Conservation (phyloP, 1,140 invertebrate species). For the Drosophila nannoptera region DNA sequence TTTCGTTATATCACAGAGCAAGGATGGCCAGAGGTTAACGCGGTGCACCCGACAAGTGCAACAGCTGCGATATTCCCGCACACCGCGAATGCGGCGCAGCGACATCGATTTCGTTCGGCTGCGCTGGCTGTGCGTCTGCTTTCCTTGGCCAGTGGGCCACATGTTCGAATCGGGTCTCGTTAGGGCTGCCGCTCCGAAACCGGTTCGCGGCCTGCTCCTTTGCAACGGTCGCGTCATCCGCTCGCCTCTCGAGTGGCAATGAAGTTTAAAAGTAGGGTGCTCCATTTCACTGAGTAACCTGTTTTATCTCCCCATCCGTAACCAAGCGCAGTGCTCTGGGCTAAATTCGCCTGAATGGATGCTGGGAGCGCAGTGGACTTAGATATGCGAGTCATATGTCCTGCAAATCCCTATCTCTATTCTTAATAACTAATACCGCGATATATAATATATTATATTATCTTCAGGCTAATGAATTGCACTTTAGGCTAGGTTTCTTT, state of each 20-base stretch:
- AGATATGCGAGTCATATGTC: too few species aligned
- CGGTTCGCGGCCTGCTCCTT: constrained; percentile 42
- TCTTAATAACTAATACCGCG: too few species aligned
- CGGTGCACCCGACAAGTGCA: constrained; percentile 32
- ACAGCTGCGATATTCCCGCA: constrained; percentile 7
- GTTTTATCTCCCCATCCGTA: constrained; percentile 38
- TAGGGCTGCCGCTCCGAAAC: constrained; percentile 34
- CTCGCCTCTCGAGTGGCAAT: constrained; percentile 63
- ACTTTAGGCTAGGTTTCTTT: too few species aligned
- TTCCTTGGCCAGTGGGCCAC: constrained; percentile 46
- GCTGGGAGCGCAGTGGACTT: not conserved
- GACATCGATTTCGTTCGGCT: constrained; percentile 3
- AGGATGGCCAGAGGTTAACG: constrained; percentile 52
- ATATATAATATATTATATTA: too few species aligned
- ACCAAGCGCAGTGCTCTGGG: constrained; percentile 1
- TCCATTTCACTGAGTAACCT: constrained; percentile 71
- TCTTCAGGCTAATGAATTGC: too few species aligned
- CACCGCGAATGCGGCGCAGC: not conserved
- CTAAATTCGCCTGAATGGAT: constrained; percentile 9
- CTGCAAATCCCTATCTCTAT: too few species aligned
- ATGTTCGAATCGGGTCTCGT: constrained; percentile 7
- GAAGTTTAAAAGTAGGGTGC: constrained; percentile 70
- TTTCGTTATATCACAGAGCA: constrained; percentile 70
- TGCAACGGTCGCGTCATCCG: constrained; percentile 39
- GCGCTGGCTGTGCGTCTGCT: constrained; percentile 20